A percentile compares a stretch with the other conserved stretches of the same genome.
phyloP scores from a whole-genome alignment of 2,888 invertebrate genomes.

The Polylopha cassiicola region DNA sequence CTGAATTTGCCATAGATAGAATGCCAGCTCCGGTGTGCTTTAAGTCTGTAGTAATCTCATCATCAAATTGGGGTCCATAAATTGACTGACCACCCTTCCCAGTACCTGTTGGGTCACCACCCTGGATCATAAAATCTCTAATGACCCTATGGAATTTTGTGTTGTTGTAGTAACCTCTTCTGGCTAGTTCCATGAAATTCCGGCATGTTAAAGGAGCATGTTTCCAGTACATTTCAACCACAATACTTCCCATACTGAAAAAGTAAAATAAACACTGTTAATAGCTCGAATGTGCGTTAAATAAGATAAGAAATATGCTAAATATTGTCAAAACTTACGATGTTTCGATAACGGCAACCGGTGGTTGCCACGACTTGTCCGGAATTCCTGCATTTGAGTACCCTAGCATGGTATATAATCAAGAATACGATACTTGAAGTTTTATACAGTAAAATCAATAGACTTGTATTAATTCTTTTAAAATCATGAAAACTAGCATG shows the following conservation, averaged over 20 bases:
- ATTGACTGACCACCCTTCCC: constrained; percentile 98
- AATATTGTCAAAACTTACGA: constrained; percentile 77
- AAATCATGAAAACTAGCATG: no score
- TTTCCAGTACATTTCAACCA: constrained; percentile 98
- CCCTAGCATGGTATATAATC: constrained; percentile 54
- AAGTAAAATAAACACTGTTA: no score
- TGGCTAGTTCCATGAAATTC: constrained; percentile 96
- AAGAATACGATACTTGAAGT: no score
- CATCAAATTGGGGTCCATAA: constrained; percentile 95
- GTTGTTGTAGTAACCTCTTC: constrained; percentile 96
- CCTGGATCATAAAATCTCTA: constrained; percentile 94
- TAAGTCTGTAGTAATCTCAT: constrained; percentile 95
- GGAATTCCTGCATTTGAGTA: constrained; percentile 84
- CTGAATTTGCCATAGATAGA: constrained; percentile 98
- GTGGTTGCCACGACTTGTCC: constrained; percentile 93
- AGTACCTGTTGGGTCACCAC: constrained; percentile 98
- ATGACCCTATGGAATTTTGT: constrained; percentile 98
- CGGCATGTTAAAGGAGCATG: constrained; percentile 98
- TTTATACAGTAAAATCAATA: no score
- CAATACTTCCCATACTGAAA: constrained; percentile 93
- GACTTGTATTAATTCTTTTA: no score
- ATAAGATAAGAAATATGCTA: background rate
- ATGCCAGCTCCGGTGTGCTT: constrained; percentile 96
- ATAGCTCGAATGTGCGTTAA: no score
- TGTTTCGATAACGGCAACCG: constrained; percentile 88